Base-by-base conservation (phyloP, 1,140 invertebrate genomes). In the Latrodectus geometricus region DNA sequence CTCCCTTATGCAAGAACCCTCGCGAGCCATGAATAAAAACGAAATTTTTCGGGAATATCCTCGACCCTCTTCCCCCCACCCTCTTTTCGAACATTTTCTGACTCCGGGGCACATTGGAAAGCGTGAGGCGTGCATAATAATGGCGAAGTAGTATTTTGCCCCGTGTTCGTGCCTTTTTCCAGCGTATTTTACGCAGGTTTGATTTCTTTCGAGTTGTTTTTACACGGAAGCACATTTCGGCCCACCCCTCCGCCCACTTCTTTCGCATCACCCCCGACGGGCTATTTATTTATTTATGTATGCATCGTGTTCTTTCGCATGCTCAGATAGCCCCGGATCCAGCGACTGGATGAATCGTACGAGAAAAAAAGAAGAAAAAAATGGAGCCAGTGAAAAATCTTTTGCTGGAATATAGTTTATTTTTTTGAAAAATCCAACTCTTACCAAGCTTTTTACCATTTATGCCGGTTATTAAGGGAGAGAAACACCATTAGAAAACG, bases 71-170 rank as follows among this genome's bases (percentile, higher is more conserved):
- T 5, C 35, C 35, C 35, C 35, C 70, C 61, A 69, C 54, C 66
- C 68, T 48, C 54, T 23, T 80, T 80, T 61, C 76, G 54, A 35
- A 78, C 11, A n/a, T 78, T 50, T 52, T 21, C 23, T 82, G 68
- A 56, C 80, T 73, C 20, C 35, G 14, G 80, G 80, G 80, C 80
- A 82, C 80, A 82, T 82, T 73, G 20, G 68, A 23, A 82, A 82
- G 80, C 70, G 80, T 82, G 49, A 82, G 80, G 80, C 80, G 17
- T 82, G 54, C 80, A 74, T 82, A 82, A 82, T 66, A 82, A 82
- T 73, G 73, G 80, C 68, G 35, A 35, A 61, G 69, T 54, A 65
- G 20, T 49, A 20, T n/a, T 61, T 61, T 56, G 23, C 14, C 50
- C 23, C 12, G 52, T 9, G 80, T 82, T 74, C 80, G 80, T 82